These are phyloP conservation scores for Stichopus horrens DNA, from an alignment of 53 echinoderm and acorn worm genomes.

Conservation along the genomic window DNA sequence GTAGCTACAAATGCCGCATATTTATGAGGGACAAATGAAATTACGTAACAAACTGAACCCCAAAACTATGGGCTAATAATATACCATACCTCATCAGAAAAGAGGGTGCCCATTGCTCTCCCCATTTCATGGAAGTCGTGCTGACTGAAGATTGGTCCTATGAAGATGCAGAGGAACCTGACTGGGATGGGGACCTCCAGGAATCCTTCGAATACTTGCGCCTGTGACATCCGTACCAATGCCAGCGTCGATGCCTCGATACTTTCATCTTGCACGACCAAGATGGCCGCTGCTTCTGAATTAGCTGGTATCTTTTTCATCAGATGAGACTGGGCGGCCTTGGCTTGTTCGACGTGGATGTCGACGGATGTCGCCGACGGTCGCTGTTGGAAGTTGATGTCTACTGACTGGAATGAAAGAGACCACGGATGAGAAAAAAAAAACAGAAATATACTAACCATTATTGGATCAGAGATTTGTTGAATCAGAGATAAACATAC, in stretches of 20 bases:
- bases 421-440: too few relatives aligned
- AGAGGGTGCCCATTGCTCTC: slow-evolving; percentile 84
- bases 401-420: slow-evolving; percentile 25
- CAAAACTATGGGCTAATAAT: background rate
- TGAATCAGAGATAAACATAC: too few relatives aligned
- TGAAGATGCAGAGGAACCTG: slow-evolving; percentile 82
- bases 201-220: slow-evolving; percentile 77
- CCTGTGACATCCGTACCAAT: slow-evolving; percentile 67
- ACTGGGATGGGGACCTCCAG: slow-evolving; percentile 86
- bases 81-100: slow-evolving; percentile 83
- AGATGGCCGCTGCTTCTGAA: slow-evolving; percentile 82
- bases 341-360: slow-evolving; percentile 16
- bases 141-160: slow-evolving; percentile 69
- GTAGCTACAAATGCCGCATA: slow-evolving; percentile 55
- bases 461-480: too few relatives aligned
- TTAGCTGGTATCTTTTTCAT: slow-evolving; percentile 85
- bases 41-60: background rate
- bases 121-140: slow-evolving; percentile 87
- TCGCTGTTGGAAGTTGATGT: slow-evolving; percentile 29
- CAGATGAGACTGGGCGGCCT: slow-evolving; percentile 57
- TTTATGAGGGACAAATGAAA: slow-evolving; percentile 64
- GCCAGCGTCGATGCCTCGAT: slow-evolving; percentile 68
- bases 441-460: too few relatives aligned
- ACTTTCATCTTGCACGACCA: slow-evolving; percentile 85
- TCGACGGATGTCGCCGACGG: slow-evolving; percentile 35